Evolutionary conservation across 1,140 invertebrate species (phyloP).

Genomic region (Zaprionus kolodkinae): DNA sequence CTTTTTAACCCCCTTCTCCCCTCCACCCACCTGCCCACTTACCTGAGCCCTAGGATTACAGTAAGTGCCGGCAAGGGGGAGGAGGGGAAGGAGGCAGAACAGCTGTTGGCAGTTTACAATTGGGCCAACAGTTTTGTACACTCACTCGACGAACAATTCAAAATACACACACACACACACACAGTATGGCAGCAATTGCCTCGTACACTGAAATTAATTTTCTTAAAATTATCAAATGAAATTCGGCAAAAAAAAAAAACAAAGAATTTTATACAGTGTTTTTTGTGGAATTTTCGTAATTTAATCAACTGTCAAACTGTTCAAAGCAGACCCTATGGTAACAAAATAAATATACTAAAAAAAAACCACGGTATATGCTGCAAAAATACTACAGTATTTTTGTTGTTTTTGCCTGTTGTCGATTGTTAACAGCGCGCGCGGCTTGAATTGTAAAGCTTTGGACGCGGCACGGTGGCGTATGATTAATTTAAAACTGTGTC

Average conservation of each 20-base stretch:
- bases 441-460: conserved; percentile 70
- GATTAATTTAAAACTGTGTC: conserved; percentile 82
- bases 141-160: conserved; percentile 42
- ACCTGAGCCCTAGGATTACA: conserved; percentile 25
- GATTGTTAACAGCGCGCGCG: conserved; percentile 46
- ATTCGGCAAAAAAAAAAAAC: background rate
- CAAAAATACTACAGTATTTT: conserved; percentile 19
- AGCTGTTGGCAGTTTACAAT: conserved; percentile 60
- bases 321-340: background rate
- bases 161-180: conserved; percentile 21
- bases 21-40: background rate
- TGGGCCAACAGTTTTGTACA: conserved; percentile 69
- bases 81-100: background rate
- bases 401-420: conserved; percentile 29
- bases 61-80: background rate
- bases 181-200: background rate
- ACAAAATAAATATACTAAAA: conserved; percentile 29
- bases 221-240: background rate
- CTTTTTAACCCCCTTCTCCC: conserved; percentile 19
- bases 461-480: conserved; percentile 65
- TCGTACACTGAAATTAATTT: conserved; percentile 8
- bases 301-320: conserved; percentile 5
- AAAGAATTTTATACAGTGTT: no score
- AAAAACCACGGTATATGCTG: background rate
- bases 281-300: background rate